phyloP scores from a whole-genome alignment of 2,888 invertebrate species.

The Teinopalpus imperialis region DNA sequence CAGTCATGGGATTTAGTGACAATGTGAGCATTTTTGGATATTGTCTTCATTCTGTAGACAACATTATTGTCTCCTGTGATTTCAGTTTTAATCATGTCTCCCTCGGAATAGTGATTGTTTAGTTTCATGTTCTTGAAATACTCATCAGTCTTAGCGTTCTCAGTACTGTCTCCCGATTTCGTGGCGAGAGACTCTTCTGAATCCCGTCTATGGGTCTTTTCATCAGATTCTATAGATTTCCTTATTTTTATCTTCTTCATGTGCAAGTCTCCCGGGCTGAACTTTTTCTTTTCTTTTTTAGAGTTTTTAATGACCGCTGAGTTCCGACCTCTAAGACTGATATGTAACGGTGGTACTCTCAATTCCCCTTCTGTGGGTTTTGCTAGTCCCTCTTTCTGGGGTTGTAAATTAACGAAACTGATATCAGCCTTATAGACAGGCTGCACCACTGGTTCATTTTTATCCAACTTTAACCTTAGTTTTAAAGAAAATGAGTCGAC shows the following conservation, averaged over 20 bases:
- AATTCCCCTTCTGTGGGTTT: conserved; percentile 84
- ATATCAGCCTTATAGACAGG: conserved; percentile 91
- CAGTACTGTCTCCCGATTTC: conserved; percentile 57
- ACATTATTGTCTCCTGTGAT: conserved; percentile 68
- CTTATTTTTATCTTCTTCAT: conserved; percentile 80
- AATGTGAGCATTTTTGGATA: conserved; percentile 75
- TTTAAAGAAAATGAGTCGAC: conserved; percentile 86
- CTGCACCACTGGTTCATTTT: conserved; percentile 89
- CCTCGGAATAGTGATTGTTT: conserved; percentile 63
- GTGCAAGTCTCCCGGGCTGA: conserved; percentile 70
- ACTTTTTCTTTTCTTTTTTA: conserved; percentile 85
- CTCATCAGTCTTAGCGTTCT: conserved; percentile 67
- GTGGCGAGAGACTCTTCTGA: conserved; percentile 56
- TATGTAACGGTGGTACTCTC: conserved; percentile 93
- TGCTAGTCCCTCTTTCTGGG: conserved; percentile 68
- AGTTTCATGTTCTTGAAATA: conserved; percentile 67
- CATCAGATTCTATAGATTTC: conserved; percentile 62
- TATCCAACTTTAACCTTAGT: conserved; percentile 90
- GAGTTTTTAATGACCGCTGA: conserved; percentile 92
- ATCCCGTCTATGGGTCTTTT: conserved; percentile 61
- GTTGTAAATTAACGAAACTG: conserved; percentile 84
- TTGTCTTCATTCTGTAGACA: conserved; percentile 73
- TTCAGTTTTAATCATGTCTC: conserved; percentile 63
- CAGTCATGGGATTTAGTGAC: conserved; percentile 74
- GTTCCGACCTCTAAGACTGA: conserved; percentile 91